These are phyloP conservation scores for Rhinichthys klamathensis DNA, from an alignment of 2,113 vertebrate genomes.

Conservation along the genomic window DNA sequence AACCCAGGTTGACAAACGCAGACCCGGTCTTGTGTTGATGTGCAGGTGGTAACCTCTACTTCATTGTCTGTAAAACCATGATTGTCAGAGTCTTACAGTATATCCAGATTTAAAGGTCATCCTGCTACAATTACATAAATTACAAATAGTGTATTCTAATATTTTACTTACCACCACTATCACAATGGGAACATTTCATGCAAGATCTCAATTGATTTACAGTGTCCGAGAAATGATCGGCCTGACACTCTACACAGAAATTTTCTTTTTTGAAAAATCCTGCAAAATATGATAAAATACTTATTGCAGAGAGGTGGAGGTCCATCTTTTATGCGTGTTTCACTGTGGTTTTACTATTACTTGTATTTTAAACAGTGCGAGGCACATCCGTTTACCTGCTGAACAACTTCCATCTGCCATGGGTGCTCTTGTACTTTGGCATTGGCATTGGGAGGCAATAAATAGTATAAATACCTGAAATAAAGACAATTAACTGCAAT, in stretches of 20 bases:
- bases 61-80: slow-evolving; percentile 37
- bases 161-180: background rate
- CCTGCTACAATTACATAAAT: background rate
- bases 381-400: slow-evolving; percentile 37
- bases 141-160: background rate
- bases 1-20: slow-evolving; percentile 46
- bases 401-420: background rate
- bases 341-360: background rate
- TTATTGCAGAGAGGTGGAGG: background rate
- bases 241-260: background rate
- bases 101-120: background rate
- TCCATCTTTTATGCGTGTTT: background rate
- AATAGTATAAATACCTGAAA: slow-evolving; percentile 36
- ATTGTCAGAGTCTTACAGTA: background rate
- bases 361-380: background rate
- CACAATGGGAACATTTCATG: rapidly evolving
- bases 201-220: rapidly evolving
- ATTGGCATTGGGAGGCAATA: slow-evolving; percentile 33
- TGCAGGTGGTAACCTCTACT: background rate
- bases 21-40: background rate
- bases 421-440: background rate
- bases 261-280: background rate
- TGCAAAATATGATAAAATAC: background rate
- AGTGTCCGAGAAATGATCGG: rapidly evolving
- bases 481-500: slow-evolving; percentile 10